phyloP scores from a whole-genome alignment of 1,140 invertebrate species.

The Euwallacea fornicatus region DNA sequence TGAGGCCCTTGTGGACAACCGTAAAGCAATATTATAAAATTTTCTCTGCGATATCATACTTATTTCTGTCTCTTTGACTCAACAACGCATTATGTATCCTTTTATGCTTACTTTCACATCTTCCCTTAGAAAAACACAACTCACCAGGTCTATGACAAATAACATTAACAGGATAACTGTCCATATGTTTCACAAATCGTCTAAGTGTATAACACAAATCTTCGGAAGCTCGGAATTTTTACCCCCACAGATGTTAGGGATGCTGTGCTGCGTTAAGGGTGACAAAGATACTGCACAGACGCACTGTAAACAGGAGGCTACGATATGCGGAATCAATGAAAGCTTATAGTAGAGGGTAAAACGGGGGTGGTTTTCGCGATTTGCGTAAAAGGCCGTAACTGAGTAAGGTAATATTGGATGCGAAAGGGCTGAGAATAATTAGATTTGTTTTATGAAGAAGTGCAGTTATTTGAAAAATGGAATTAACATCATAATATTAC shows the following conservation, averaged over 20 bases:
- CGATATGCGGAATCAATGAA: constrained; percentile 14
- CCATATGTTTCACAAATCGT: constrained; percentile 17
- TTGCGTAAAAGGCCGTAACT: too few relatives aligned
- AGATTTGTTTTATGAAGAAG: too few relatives aligned
- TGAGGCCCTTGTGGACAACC: too few relatives aligned
- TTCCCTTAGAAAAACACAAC: not conserved
- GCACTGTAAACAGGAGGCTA: constrained; percentile 8
- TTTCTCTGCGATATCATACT: too few relatives aligned
- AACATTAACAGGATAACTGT: constrained; percentile 18
- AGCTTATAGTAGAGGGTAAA: not conserved
- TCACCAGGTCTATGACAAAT: constrained; percentile 17
- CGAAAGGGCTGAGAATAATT: too few relatives aligned
- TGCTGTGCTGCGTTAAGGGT: constrained; percentile 13
- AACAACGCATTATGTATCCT: too few relatives aligned
- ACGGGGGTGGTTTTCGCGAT: not conserved
- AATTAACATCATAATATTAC: too few relatives aligned
- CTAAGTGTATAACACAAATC: not conserved
- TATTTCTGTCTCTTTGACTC: too few relatives aligned
- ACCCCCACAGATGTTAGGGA: constrained; percentile 7
- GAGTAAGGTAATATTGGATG: too few relatives aligned
- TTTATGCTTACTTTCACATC: too few relatives aligned
- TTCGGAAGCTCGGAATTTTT: not conserved
- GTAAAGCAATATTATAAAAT: too few relatives aligned
- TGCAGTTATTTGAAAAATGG: too few relatives aligned
- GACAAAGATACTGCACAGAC: constrained; percentile 14